phyloP scores from a whole-genome alignment of 2,113 vertebrate genomes.

The Neotoma lepida region DNA sequence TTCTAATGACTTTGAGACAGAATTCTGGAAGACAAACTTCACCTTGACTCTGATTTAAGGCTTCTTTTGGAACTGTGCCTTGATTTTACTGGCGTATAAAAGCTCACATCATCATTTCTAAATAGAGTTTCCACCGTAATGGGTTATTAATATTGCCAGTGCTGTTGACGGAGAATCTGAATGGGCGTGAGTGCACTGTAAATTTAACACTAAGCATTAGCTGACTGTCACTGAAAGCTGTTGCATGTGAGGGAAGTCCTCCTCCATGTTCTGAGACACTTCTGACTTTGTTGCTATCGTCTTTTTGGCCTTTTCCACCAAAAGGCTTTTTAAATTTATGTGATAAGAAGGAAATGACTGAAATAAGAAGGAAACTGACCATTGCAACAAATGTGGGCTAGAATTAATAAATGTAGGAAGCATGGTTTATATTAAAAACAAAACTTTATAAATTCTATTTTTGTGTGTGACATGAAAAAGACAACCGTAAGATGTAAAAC shows the following conservation, averaged over 20 bases:
- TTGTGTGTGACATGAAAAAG: slow-evolving; percentile 78
- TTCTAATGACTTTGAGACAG: not conserved
- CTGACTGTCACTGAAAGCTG: slow-evolving; percentile 35
- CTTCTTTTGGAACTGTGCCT: slow-evolving; percentile 53
- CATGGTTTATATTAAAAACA: slow-evolving; percentile 75
- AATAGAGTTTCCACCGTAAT: not conserved
- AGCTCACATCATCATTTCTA: slow-evolving; percentile 50
- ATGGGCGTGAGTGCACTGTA: not conserved
- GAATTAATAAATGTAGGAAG: slow-evolving; percentile 77
- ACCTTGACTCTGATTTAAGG: slow-evolving; percentile 53
- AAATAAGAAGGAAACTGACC: no score
- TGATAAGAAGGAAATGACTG: slow-evolving; percentile 77
- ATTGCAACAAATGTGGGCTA: slow-evolving; percentile 53
- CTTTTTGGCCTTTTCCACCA: slow-evolving; percentile 42
- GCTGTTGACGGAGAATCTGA: slow-evolving; percentile 36
- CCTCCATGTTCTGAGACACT: slow-evolving; percentile 48
- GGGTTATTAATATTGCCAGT: slow-evolving; percentile 52
- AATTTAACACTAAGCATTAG: not conserved
- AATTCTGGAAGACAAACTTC: slow-evolving; percentile 34
- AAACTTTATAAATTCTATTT: slow-evolving; percentile 78
- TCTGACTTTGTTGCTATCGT: slow-evolving; percentile 48
- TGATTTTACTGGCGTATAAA: slow-evolving; percentile 62
- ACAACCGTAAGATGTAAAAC: slow-evolving; percentile 82
- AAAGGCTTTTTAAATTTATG: slow-evolving; percentile 62
- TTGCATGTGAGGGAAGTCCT: slow-evolving; percentile 26